Evolutionary conservation across 2,797 vertebrate species (phyloP), one percentile per base, ranked within the genome.

Genomic region (Echiichthys vipera): DNA sequence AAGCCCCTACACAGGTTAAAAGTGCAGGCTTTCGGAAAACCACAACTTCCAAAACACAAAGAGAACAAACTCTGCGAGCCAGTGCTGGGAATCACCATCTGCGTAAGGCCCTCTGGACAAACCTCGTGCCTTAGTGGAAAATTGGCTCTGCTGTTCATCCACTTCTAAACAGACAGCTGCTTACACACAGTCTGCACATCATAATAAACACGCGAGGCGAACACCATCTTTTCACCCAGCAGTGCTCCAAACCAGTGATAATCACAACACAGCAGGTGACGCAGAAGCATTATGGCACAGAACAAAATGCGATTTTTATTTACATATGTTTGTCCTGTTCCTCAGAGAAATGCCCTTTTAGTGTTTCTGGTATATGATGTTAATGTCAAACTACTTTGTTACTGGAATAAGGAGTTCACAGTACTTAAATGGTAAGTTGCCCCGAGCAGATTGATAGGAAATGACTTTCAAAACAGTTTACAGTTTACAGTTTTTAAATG

Each of bases 41-140:
- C 18, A 15, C 18, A 37, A 37, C 32, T 56, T 65, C 45, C 46
- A 63, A 36, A 79, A 70, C 73, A 85, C 43, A 54, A 32, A 53
- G 12, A 78, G 76, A 29, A 84, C 84, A 89, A 80, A 68, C 20
- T 57, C 57, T 75, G 50, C 70, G 24, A 70, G 64, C 49, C 47
- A 5, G 42, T 91, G 89, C 88, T 91, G 92, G 92, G 89, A 94
- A 93, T 86, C 82, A 82, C 91, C 88, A 75, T 32, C 49, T 85
- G 78, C 80, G 75, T 84, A 78, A 84, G 64, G 61, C 47, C 47
- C 3, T 71, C 63, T 64, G 51, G 46, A 83, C 57, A 24, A 49
- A 77, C 65, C 58, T 63, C 36, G 57, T 57, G 82, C 77, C 66
- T 83, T 2, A 78, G 78, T 86, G 93, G 91, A 94, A 94, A 94